phyloP scores from a whole-genome alignment of 2,113 vertebrate species.

The Notiomystis cincta region DNA sequence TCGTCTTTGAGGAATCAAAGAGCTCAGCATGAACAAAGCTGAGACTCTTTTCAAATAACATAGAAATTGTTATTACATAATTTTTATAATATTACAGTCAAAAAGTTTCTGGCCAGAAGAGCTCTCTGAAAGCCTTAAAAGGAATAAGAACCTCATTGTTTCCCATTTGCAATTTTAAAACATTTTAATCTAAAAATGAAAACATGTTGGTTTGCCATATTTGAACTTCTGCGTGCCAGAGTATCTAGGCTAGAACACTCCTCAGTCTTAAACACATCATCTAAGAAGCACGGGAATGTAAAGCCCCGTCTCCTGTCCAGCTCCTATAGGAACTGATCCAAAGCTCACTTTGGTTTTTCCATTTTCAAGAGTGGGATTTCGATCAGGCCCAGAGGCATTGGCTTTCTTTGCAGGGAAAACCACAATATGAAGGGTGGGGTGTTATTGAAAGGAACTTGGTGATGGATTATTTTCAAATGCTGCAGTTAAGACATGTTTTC shows the following conservation, averaged over 20 bases:
- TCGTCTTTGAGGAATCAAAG: background rate
- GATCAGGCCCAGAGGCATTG: background rate
- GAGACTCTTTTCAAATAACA: background rate
- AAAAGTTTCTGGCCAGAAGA: background rate
- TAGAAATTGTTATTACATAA: background rate
- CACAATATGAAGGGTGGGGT: conserved; percentile 15
- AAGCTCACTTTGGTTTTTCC: conserved; percentile 40
- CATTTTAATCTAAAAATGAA: background rate
- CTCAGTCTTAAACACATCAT: background rate
- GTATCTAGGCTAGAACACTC: background rate
- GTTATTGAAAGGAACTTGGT: background rate
- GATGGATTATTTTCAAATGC: conserved; percentile 12
- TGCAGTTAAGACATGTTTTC: background rate
- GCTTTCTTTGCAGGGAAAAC: conserved; percentile 4
- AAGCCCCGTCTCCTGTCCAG: background rate
- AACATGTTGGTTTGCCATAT: background rate
- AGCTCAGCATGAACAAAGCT: background rate
- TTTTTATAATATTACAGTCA: background rate
- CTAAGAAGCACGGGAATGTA: background rate
- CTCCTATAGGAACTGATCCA: background rate
- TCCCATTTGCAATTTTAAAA: background rate
- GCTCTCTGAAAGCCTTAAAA: background rate
- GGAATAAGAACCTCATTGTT: background rate
- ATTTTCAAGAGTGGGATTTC: conserved; percentile 2
- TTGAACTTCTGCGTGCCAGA: background rate